These are phyloP conservation scores for Dicycla oo DNA, from an alignment of 2,888 invertebrate genomes.

Conservation along the genomic window DNA sequence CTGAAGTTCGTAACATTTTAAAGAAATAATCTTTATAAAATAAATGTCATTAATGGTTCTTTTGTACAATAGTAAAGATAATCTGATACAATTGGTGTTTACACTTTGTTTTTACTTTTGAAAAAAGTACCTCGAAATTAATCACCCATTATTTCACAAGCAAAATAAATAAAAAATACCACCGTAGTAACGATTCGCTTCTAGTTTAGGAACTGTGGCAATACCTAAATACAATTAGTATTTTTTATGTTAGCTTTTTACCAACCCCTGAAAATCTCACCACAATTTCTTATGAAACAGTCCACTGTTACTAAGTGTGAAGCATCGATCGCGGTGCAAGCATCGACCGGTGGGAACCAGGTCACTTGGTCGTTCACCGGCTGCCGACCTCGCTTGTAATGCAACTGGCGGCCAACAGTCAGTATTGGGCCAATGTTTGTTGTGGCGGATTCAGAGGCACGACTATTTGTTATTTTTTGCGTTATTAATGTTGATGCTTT, in stretches of 20 bases:
- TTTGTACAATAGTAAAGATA: no score
- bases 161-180: not conserved
- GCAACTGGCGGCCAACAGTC: conserved; percentile 58
- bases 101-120: no score
- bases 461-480: conserved; percentile 4
- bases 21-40: no score
- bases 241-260: not conserved
- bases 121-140: no score
- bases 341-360: conserved; percentile 71
- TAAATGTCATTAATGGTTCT: no score
- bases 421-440: conserved; percentile 54
- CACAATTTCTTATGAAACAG: not conserved
- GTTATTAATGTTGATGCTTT: not conserved
- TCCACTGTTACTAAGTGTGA: conserved; percentile 27
- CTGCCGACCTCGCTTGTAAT: conserved; percentile 63
- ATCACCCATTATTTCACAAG: not conserved
- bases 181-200: not conserved
- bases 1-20: no score
- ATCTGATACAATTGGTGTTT: no score
- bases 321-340: conserved; percentile 69
- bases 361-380: conserved; percentile 75
- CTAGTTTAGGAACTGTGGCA: not conserved
- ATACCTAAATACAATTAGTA: no score
- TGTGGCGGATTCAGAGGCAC: conserved; percentile 26
- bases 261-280: not conserved